Evolutionary conservation across 1,140 invertebrate genomes (phyloP), one percentile per base, ranked within the genome.

Genomic region (Temnothorax curvispinosus): DNA sequence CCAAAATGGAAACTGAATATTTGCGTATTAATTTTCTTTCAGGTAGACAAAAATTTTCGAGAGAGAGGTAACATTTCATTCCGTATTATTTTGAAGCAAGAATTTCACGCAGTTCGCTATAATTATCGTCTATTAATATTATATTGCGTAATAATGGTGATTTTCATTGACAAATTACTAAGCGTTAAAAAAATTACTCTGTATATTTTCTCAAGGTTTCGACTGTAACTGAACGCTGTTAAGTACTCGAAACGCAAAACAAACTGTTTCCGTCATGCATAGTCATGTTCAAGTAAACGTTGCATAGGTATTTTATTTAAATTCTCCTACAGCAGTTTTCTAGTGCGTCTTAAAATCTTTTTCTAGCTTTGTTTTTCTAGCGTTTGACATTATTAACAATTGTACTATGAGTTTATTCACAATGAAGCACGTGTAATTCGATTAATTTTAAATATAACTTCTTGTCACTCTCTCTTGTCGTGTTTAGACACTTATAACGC

Each of bases 281-380:
- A 13, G 7, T 77, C 9, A 47, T 18, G n/a, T 65, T 47, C 5
- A 32, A 32, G 9, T 64, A n/a, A 47, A 35, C 56, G 9, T 64
- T 78, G 27, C 11, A 78, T 41, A 21, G 21, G 21, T 21, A 35
- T 78, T 78, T 78, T 62, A 47, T 78, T 38, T 78, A 35, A 50
- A 35, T 52, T 64, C 9, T 78, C 41, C 44, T 7, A 3, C 4
- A n/a, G 6, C 6, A 7, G 6, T 50, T 64, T 64, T 21, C 2
- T 50, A 35, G 13, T 62, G 15, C 38, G 11, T 38, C 18, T 38
- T 27, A n/a, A 75, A 74, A n/a, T 64, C n/a, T 56, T 41, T 44
- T 7, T 44, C 13, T 27, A 27, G 27, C 41, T 27, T 4, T 3
- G 2, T 64, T 65, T 65, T 47, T 15, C n/a, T 18, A 5, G 9